Percentiles rank a stretch among this genome's conserved stretches.
These are phyloP conservation scores for Phyllotis vaccarum DNA, from an alignment of 2,797 vertebrate genomes.

Conservation along the genomic window DNA sequence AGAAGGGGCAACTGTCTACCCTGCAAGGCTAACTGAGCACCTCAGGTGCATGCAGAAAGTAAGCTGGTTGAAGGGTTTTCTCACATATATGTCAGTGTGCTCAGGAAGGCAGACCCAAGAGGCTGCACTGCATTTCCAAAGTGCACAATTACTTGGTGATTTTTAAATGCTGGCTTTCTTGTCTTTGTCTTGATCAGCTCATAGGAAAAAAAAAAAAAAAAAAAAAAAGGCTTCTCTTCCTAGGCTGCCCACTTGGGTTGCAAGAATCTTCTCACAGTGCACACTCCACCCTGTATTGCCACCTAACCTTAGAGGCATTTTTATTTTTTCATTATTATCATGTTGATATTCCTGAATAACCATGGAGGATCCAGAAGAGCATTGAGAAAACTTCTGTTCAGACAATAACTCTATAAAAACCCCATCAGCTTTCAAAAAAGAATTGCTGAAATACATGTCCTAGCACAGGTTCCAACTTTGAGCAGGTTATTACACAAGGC, in stretches of 20 bases:
- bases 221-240: slow-evolving; percentile 70
- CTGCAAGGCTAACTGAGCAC: background rate
- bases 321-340: slow-evolving; percentile 18
- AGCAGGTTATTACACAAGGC: background rate
- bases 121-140: background rate
- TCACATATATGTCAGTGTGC: background rate
- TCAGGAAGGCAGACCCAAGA: background rate
- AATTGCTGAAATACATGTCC: background rate
- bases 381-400: background rate
- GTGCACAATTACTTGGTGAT: slow-evolving; percentile 4
- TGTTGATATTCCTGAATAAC: slow-evolving; percentile 70
- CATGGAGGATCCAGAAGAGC: background rate
- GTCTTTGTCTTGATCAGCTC: background rate
- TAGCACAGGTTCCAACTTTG: background rate
- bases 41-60: background rate
- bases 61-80: background rate
- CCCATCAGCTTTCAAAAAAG: background rate
- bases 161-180: slow-evolving; percentile 59
- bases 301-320: slow-evolving; percentile 1
- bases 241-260: background rate
- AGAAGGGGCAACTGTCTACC: slow-evolving; percentile 32
- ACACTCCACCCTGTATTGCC: background rate
- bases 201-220: too few species aligned
- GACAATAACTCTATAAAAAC: slow-evolving; percentile 10
- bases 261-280: slow-evolving; percentile 84